These are phyloP conservation scores for Polyodon spathula DNA, from an alignment of 2,113 vertebrate genomes.

Conservation along the genomic window DNA sequence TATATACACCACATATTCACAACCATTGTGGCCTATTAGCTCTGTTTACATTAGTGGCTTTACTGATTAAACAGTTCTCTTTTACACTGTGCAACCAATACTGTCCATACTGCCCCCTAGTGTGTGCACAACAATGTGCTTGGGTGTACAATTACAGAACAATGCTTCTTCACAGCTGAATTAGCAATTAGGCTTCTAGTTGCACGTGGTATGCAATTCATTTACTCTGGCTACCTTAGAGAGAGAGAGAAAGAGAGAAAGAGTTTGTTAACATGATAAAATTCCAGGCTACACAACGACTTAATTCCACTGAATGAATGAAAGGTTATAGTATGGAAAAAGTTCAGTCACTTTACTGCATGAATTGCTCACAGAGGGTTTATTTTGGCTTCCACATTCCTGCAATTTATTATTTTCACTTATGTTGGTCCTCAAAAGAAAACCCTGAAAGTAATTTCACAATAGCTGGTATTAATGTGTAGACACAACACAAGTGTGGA, in stretches of 20 bases:
- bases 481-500: not conserved
- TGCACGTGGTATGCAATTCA: too few relatives aligned
- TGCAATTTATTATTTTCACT: not conserved
- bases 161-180: too few relatives aligned
- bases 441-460: conserved; percentile 4
- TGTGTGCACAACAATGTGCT: too few relatives aligned
- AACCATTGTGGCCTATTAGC: too few relatives aligned
- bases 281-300: conserved; percentile 19
- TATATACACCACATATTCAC: too few relatives aligned
- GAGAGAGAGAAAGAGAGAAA: not conserved
- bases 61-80: too few relatives aligned
- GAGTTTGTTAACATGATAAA: conserved; percentile 20
- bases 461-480: not conserved
- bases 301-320: conserved; percentile 8
- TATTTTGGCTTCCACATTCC: conserved; percentile 23
- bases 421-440: not conserved
- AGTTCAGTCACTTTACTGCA: conserved; percentile 21
- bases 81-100: too few relatives aligned
- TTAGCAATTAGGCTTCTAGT: too few relatives aligned
- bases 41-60: too few relatives aligned
- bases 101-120: too few relatives aligned
- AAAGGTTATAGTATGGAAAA: conserved; percentile 32
- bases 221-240: too few relatives aligned
- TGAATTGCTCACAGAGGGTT: conserved; percentile 23
- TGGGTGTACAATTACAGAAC: too few relatives aligned